Base-by-base conservation (phyloP, 2,797 vertebrate species). In the Harpagifer antarcticus region DNA sequence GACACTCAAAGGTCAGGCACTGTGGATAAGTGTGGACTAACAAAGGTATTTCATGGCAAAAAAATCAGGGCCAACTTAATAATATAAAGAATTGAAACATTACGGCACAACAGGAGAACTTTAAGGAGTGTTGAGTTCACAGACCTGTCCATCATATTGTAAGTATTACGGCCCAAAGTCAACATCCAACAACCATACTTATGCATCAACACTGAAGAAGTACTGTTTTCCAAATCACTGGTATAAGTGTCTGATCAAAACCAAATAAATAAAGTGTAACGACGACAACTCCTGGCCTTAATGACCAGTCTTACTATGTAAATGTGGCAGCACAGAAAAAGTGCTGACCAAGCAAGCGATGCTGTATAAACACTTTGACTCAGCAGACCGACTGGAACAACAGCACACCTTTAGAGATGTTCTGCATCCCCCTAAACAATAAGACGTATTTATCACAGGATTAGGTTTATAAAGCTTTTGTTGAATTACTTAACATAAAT, bases 291-390 rank as follows among this genome's bases (percentile, higher is more conserved):
- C 16, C 37, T 7, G 10, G 43, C 37, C 37, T 45, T 68, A 8
- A 67, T 74, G 62, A 69, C n/a, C 40, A 56, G 54, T 33, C 44
- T 67, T 20, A 64, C 17, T 49, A 40, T 17, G 50, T 49, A 85
- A 19, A 50, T 37, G 19, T 53, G 27, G 67, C 33, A 52, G 33
- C 44, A 40, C 20, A 48, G 47, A 2, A 27, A 15, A 57, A 81
- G 58, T 65, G 76, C 74, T 75, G 33, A 74, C 55, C 64, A 70
- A 65, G 70, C 81, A 68, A 16, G 50, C 71, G 14, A 62, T 19
- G 31, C 47, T 77, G 55, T n/a, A 44, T 20, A 75, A 86, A 81
- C 65, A 50, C 59, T 79, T 77, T 69, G 76, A 82, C 49, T 82
- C 82, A 86, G 80, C 84, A 88, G 57, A 77, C 13, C 31, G 44